Evolutionary conservation across 1,140 invertebrate genomes (phyloP), one percentile per base, ranked within the genome.

Genomic region (Araneus ventricosus): DNA sequence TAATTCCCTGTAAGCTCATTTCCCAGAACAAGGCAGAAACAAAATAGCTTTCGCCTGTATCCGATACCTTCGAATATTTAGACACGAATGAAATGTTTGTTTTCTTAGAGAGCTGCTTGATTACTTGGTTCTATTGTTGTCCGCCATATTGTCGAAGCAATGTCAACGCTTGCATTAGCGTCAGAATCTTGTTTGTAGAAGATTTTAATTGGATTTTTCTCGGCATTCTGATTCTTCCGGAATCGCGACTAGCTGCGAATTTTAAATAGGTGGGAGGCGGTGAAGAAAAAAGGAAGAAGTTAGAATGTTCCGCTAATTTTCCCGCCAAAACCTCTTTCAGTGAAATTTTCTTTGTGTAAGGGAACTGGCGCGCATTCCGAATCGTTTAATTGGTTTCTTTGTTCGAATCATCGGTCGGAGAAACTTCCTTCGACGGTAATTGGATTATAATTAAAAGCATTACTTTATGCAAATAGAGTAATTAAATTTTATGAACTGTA

Each of bases 381-480:
- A 34, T 30, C 30, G 30, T 75, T 75, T 37, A 75, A 75, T 75
- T 75, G 70, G 34, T 75, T 75, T 75, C 70, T 75, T 75, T 37
- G 70, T 75, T 75, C 34, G 10, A 37, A 30, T 75, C 70, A 75
- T 75, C 8, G 30, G 70, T 75, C 22, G 34, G 30, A 30, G 30
- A 75, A 37, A 75, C 37, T 75, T 75, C 30, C 30, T 30, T 37
- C 14, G 4, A 0, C 20, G 17, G 30, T 75, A 75, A 75, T 75
- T 75, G 70, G 30, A 75, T 75, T 75, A 75, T 75, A 75, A 75
- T 75, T 75, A 75, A 75, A 75, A 6, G 17, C 30, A 75, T 20
- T 75, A 75, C 34, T 75, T 75, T 75, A 75, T 75, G 70, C 70
- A 75, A 75, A 75, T 75, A 22, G 30, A 75, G 70, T 75, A 75